These are phyloP conservation scores for Myripristis murdjan DNA, from an alignment of 2,797 vertebrate species.

Conservation along the genomic window DNA sequence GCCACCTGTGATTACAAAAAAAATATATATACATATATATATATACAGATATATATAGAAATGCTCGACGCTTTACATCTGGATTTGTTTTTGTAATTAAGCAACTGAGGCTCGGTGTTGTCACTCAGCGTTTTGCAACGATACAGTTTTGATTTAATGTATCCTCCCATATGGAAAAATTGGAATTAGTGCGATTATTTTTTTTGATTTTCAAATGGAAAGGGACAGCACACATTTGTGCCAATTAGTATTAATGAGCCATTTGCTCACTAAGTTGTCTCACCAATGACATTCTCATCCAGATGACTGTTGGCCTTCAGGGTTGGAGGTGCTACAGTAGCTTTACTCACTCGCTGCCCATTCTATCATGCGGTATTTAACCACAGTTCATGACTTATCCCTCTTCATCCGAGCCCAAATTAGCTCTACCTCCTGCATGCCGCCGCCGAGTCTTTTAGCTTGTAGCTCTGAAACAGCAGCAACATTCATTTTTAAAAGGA, in stretches of 20 bases:
- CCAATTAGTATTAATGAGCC: slow-evolving; percentile 75
- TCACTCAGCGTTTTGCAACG: not conserved
- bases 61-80: not conserved
- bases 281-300: slow-evolving; percentile 66
- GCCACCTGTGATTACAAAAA: slow-evolving; percentile 52
- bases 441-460: no score
- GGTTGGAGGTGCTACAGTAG: slow-evolving; percentile 70
- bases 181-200: not conserved
- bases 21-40: no score
- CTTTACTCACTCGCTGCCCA: slow-evolving; percentile 55
- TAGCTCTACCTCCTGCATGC: not conserved
- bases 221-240: slow-evolving; percentile 39
- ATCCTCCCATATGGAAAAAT: not conserved
- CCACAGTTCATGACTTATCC: slow-evolving; percentile 58
- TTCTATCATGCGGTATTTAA: slow-evolving; percentile 69
- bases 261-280: slow-evolving; percentile 71
- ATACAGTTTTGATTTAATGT: not conserved
- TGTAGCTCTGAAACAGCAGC: not conserved
- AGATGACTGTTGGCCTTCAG: slow-evolving; percentile 74
- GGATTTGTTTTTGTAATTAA: not conserved
- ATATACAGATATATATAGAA: no score
- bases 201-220: not conserved
- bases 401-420: slow-evolving; percentile 8
- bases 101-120: no score
- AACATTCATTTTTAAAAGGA: not conserved